phyloP scores from a whole-genome alignment of 2,888 invertebrate species.

The Epistrophella euchroma region DNA sequence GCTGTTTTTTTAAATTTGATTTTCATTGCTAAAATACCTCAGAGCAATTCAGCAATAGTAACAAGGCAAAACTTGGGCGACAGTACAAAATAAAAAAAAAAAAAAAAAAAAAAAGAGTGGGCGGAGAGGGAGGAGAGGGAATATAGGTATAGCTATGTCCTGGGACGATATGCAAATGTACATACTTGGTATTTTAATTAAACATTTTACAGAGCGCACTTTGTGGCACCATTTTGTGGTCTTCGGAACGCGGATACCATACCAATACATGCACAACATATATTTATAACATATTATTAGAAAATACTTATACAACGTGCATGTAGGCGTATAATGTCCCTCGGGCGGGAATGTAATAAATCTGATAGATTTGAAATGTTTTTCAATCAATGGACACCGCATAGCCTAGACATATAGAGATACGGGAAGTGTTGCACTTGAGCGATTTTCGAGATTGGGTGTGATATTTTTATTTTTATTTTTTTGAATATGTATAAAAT shows the following conservation, averaged over 20 bases:
- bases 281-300: slow-evolving; percentile 24
- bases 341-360: slow-evolving; percentile 37
- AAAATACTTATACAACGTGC: not conserved
- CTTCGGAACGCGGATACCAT: slow-evolving; percentile 53
- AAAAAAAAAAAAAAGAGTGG: not conserved
- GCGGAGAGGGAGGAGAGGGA: not conserved
- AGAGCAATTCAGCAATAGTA: slow-evolving; percentile 25
- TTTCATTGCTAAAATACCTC: slow-evolving; percentile 35
- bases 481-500: not conserved
- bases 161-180: not conserved
- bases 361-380: slow-evolving; percentile 49
- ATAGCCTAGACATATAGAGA: not conserved
- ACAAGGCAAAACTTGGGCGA: slow-evolving; percentile 23
- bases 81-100: not conserved
- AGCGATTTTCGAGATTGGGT: slow-evolving; percentile 45
- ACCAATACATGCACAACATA: not conserved
- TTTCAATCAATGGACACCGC: slow-evolving; percentile 32
- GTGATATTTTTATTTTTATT: not conserved
- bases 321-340: slow-evolving; percentile 1
- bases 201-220: slow-evolving; percentile 65
- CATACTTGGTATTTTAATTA: slow-evolving; percentile 67
- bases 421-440: slow-evolving; percentile 54
- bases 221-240: slow-evolving; percentile 68
- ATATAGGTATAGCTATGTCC: not conserved
- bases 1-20: slow-evolving; percentile 1